phyloP scores from a whole-genome alignment of 2,113 vertebrate genomes.

The Candoia aspera region DNA sequence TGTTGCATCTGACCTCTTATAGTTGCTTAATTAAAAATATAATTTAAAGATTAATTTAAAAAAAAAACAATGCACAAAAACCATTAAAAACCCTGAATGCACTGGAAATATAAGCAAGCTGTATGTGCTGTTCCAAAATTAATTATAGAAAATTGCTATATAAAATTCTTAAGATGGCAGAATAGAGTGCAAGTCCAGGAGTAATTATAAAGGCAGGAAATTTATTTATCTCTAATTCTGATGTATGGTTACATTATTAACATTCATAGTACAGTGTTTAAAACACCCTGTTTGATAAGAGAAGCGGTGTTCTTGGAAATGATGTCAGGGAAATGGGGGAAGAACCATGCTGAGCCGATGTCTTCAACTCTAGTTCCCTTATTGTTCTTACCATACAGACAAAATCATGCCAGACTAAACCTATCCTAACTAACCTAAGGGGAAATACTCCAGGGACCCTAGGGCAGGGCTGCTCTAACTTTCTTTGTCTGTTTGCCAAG shows the following conservation, averaged over 20 bases:
- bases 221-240: neutral
- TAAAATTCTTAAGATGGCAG: neutral
- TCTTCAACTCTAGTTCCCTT: too few species aligned
- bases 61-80: neutral
- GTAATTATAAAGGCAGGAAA: neutral
- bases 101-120: neutral
- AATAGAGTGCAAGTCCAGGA: neutral
- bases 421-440: too few species aligned
- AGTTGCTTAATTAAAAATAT: neutral
- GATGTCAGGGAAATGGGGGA: too few species aligned
- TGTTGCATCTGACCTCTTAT: neutral
- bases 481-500: too few species aligned
- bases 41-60: neutral
- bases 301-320: neutral
- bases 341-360: too few species aligned
- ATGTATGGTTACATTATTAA: neutral
- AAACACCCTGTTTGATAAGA: neutral
- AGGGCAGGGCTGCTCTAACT: too few species aligned
- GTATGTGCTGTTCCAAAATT: neutral
- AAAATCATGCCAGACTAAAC: too few species aligned
- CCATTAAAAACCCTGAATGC: neutral
- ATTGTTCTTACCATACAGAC: too few species aligned
- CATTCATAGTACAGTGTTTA: neutral
- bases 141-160: neutral
- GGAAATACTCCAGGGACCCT: too few species aligned